A percentile compares a stretch with the other conserved stretches of the same genome.
Evolutionary conservation across 2,113 vertebrate species (phyloP).

Genomic region (Riparia riparia): DNA sequence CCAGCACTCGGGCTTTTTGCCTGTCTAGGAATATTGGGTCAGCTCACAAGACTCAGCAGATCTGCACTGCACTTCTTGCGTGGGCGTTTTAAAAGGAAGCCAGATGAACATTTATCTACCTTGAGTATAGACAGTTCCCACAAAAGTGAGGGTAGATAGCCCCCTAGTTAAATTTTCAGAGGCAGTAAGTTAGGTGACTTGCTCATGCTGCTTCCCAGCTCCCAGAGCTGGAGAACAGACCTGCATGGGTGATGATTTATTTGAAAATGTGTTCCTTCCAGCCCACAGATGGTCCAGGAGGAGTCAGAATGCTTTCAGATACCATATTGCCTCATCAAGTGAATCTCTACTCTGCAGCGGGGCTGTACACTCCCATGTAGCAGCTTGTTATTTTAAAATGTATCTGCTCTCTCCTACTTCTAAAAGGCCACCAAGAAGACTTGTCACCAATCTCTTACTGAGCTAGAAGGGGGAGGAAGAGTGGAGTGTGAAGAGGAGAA

Average conservation of each 20-base stretch:
- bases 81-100: background rate
- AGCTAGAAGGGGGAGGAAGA: constrained; percentile 63
- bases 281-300: constrained; percentile 9
- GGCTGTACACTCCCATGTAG: constrained; percentile 18
- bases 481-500: constrained; percentile 64
- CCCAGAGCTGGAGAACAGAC: background rate
- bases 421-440: constrained; percentile 56
- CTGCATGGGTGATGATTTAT: background rate
- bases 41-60: background rate
- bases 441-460: constrained; percentile 43
- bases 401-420: constrained; percentile 54
- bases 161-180: background rate
- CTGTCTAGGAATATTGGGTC: background rate
- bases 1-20: background rate
- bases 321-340: constrained; percentile 39
- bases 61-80: background rate
- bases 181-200: background rate
- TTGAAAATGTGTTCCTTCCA: constrained; percentile 28
- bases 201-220: background rate
- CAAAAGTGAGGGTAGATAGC: background rate
- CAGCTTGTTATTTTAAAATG: constrained; percentile 64
- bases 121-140: background rate
- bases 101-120: background rate
- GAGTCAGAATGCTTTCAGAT: constrained; percentile 43
- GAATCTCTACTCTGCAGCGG: constrained; percentile 6